phyloP scores from a whole-genome alignment of 2,113 vertebrate genomes.

The Nyctibius bracteatus region DNA sequence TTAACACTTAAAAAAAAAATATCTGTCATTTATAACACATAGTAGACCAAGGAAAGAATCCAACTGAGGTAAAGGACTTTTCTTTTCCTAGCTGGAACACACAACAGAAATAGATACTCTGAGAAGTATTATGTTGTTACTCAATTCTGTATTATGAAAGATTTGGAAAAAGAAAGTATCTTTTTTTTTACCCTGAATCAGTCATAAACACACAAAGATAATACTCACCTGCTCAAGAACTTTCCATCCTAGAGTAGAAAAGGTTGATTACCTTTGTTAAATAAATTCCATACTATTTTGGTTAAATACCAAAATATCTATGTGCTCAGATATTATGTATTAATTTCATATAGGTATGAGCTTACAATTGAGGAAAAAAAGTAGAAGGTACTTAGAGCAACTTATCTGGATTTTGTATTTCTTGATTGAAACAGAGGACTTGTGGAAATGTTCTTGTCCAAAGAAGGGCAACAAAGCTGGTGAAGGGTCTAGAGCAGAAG shows the following conservation, averaged over 20 bases:
- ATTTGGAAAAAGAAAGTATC: neutral
- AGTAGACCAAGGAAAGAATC: neutral
- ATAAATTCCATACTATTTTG: neutral
- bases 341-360: neutral
- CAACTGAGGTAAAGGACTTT: neutral
- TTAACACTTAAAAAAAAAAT: neutral
- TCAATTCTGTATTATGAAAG: neutral
- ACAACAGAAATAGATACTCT: neutral
- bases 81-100: rapidly evolving
- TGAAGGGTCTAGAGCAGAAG: no score
- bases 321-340: neutral
- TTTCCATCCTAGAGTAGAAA: neutral
- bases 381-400: neutral
- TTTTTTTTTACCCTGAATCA: neutral
- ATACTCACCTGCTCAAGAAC: neutral
- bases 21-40: neutral
- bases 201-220: neutral
- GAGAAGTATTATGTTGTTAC: neutral
- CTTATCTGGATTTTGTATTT: neutral
- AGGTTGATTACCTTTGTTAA: neutral
- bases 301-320: neutral
- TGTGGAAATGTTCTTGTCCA: no score
- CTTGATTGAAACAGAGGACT: neutral
- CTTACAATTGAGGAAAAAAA: neutral
- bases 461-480: no score